Conservation (phyloP, 1,140 invertebrate genomes). For the Plectrocnemia conspersa region DNA sequence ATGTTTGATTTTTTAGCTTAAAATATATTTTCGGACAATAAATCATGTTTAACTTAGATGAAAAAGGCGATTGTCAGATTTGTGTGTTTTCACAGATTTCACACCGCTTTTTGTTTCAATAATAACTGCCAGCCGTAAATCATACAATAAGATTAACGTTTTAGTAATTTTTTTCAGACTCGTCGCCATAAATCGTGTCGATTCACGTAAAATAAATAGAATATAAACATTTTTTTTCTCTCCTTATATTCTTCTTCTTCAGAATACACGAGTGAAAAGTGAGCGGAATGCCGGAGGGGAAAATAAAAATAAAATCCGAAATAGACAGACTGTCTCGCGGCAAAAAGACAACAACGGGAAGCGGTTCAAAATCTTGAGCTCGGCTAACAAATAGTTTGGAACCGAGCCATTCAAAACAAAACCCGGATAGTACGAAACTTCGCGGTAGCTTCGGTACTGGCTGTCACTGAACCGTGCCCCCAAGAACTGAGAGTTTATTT, state of each 20-base stretch:
- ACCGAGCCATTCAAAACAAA: conserved; percentile 32
- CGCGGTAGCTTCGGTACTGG: too few species aligned
- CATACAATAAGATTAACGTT: not conserved
- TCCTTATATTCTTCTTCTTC: too few species aligned
- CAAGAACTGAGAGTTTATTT: conserved; percentile 5
- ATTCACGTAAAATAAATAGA: too few species aligned
- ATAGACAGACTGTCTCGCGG: conserved; percentile 29
- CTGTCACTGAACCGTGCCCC: not conserved
- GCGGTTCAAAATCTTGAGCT: conserved; percentile 22
- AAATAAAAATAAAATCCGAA: conserved; percentile 35
- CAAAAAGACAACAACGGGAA: conserved; percentile 27
- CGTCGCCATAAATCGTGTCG: not conserved
- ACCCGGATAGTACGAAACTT: conserved; percentile 7
- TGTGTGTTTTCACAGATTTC: too few species aligned
- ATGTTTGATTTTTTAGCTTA: too few species aligned
- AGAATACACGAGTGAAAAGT: too few species aligned
- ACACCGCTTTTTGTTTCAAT: too few species aligned
- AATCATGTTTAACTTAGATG: too few species aligned
- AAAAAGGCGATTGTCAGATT: too few species aligned
- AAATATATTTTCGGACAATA: too few species aligned
- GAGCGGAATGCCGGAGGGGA: conserved; percentile 30
- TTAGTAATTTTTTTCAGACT: not conserved
- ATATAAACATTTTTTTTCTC: too few species aligned
- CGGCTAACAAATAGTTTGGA: conserved; percentile 34
- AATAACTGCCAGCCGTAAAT: too few species aligned